Evolutionary conservation across 2,888 invertebrate species (phyloP).

Genomic region (Atrina japonica): DNA sequence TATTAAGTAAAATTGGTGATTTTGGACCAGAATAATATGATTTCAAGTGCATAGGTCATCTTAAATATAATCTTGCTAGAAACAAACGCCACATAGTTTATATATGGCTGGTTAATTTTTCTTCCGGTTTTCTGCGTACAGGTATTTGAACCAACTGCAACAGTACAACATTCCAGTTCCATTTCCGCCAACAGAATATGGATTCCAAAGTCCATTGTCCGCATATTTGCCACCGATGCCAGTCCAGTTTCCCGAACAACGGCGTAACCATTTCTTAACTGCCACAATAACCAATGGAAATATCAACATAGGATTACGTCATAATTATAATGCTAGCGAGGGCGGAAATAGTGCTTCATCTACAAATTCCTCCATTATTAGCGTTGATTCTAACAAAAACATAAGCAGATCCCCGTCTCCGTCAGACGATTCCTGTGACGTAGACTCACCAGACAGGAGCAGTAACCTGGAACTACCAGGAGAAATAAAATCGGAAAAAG

Average conservation of each 20-base stretch:
- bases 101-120: too few species aligned
- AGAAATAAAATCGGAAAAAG: conserved; percentile 22
- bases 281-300: conserved; percentile 30
- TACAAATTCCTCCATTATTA: conserved; percentile 31
- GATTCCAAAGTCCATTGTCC: not conserved
- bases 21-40: too few species aligned
- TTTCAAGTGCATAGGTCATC: too few species aligned
- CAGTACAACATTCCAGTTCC: not conserved
- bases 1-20: too few species aligned
- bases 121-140: too few species aligned
- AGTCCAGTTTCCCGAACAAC: conserved; percentile 25
- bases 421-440: conserved; percentile 8
- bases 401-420: conserved; percentile 35
- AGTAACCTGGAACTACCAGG: not conserved
- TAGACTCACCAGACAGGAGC: not conserved
- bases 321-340: conserved; percentile 21
- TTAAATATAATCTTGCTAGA: too few species aligned
- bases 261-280: conserved; percentile 19
- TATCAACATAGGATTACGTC: conserved; percentile 29
- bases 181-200: conserved; percentile 5
- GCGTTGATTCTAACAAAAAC: conserved; percentile 23
- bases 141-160: conserved; percentile 11
- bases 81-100: too few species aligned
- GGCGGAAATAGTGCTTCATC: conserved; percentile 40
- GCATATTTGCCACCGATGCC: conserved; percentile 23